A percentile compares a stretch with the other conserved stretches of the same genome.
Evolutionary conservation across 2,797 vertebrate genomes (phyloP).

Genomic region (Cuniculus paca): DNA sequence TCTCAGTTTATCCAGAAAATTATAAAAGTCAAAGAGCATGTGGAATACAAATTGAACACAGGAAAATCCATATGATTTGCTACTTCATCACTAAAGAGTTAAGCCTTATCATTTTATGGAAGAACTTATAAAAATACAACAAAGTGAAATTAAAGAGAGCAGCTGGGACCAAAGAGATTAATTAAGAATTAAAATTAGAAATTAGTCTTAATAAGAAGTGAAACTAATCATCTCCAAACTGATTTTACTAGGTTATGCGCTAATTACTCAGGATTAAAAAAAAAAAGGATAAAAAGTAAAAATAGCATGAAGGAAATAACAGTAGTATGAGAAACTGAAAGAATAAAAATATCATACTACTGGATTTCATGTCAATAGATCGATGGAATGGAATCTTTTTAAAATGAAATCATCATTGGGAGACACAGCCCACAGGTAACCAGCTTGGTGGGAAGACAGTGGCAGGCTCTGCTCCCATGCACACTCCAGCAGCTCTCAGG

Average conservation of each 20-base stretch:
- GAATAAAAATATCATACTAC: neutral
- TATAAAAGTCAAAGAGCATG: neutral
- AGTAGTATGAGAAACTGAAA: neutral
- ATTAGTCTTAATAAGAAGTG: neutral
- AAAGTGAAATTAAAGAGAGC: neutral
- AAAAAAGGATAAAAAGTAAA: neutral
- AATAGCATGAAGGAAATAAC: neutral
- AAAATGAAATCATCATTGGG: neutral
- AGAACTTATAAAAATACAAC: neutral
- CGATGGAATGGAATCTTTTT: neutral
- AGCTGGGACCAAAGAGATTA: neutral
- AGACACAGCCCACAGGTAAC: no score
- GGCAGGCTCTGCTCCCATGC: no score
- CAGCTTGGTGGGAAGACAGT: no score
- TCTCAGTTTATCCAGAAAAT: neutral
- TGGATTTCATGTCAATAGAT: neutral
- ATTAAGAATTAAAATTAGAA: neutral
- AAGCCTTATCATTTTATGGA: neutral
- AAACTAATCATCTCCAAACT: neutral
- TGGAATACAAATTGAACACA: neutral
- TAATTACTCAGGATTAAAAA: neutral
- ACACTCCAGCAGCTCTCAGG: no score
- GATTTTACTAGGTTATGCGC: neutral
- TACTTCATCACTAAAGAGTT: neutral
- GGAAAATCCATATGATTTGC: neutral